phyloP scores from a whole-genome alignment of 1,140 invertebrate genomes.

The Leptinotarsa texana region DNA sequence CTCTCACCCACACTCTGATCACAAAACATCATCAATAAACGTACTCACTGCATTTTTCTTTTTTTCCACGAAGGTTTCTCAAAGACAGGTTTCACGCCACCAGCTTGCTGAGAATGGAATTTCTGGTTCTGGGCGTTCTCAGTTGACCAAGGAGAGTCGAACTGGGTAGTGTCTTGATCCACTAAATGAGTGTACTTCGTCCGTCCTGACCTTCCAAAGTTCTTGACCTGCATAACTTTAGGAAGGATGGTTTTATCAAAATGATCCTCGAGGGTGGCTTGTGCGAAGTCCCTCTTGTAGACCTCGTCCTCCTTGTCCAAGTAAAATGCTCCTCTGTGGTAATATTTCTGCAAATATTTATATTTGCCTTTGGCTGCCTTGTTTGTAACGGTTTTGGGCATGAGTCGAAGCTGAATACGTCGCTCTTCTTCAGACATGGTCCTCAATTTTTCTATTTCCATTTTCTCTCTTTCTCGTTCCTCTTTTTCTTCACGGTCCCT shows the following conservation, averaged over 20 bases:
- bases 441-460: conserved; percentile 89
- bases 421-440: conserved; percentile 97
- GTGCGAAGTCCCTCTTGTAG: conserved; percentile 92
- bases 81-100: conserved; percentile 95
- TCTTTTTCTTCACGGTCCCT: conserved; percentile 94
- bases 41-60: conserved; percentile 53
- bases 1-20: no score
- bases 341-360: conserved; percentile 99
- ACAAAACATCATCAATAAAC: no score
- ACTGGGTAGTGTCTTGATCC: conserved; percentile 98
- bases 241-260: conserved; percentile 99
- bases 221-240: conserved; percentile 99
- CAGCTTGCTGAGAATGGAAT: conserved; percentile 86
- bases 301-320: conserved; percentile 93
- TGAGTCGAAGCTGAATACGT: conserved; percentile 83
- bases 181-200: conserved; percentile 99
- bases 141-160: conserved; percentile 95
- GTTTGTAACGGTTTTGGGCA: conserved; percentile 93
- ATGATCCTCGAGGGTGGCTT: conserved; percentile 97
- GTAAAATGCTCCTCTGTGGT: conserved; percentile 96
- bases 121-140: conserved; percentile 90
- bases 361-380: conserved; percentile 98
- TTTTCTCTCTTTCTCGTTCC: conserved; percentile 80
- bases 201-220: conserved; percentile 96
- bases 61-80: conserved; percentile 82